Base-by-base conservation (phyloP, 2,113 vertebrate genomes). In the Numida meleagris region DNA sequence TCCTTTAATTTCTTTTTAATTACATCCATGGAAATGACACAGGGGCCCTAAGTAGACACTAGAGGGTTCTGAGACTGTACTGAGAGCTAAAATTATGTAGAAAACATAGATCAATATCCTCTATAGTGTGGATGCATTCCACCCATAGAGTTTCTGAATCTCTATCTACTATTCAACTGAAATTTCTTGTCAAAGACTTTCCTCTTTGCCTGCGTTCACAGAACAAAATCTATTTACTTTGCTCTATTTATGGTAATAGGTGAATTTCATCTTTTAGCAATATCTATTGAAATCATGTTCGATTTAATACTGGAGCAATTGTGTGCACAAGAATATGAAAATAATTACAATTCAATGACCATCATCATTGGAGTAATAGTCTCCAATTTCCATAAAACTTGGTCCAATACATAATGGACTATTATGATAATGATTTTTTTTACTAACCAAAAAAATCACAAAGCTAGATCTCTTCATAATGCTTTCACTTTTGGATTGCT, bases 221-320 rank as follows among this genome's bases (percentile, higher is more conserved):
- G 43, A 5, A 70, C 2, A 70, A 40, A 57, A 50, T 71, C 17
- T 74, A 8, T 89, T 82, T 84, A 48, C 31, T 82, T n/a, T 68
- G 8, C 3, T 46, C 7, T 65, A 8, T 66, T 9, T n/a, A 66
- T 43, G 58, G 31, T 15, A 77, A 10, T 10, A 76, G 36, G n/a
- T 80, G 71, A 87, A 46, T 89, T 91, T 89, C 42, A 79, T 11
- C 14, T 5, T 68, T 33, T 42, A 90, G 17, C 13, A 66, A 68
- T 70, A 70, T 14, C 40, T 84, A 42, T 73, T 89, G 16, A 78
- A 82, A 66, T 42, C 66, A n/a, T 27, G 33, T 82, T 89, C 82
- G 62, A 45, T 94, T 45, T 50, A 50, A 70, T 80, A 73, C 55
- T 53, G 81, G 48, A 92, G 70, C 65, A 89, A 93, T 76, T 76